phyloP scores from a whole-genome alignment of 2,888 invertebrate species.

The Fragum sueziense region DNA sequence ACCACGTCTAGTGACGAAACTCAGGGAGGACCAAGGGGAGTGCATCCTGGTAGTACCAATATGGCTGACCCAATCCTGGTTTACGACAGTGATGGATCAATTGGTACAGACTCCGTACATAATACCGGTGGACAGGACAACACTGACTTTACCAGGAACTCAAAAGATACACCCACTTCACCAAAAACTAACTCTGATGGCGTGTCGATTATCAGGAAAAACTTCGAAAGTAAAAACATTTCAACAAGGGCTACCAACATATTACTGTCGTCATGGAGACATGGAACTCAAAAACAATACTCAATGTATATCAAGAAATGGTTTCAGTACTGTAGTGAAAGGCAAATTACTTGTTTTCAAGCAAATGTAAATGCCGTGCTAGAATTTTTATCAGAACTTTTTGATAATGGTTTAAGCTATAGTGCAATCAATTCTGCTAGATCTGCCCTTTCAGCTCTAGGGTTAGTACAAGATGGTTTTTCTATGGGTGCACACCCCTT shows the following conservation, averaged over 20 bases:
- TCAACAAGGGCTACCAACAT: conserved; percentile 29
- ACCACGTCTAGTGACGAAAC: neutral
- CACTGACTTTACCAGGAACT: neutral
- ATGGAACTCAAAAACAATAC: too few relatives aligned
- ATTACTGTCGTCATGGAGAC: conserved; percentile 32
- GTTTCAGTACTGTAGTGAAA: conserved; percentile 29
- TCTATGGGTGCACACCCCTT: conserved; percentile 15
- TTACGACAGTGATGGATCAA: neutral
- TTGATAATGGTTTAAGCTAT: conserved; percentile 13
- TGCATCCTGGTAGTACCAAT: neutral
- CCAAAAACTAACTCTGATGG: conserved; percentile 22
- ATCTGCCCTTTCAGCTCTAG: conserved; percentile 21
- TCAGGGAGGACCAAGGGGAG: neutral
- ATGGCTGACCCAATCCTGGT: too few relatives aligned
- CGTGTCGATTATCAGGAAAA: conserved; percentile 24
- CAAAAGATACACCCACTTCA: neutral
- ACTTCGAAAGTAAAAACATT: neutral
- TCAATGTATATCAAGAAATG: conserved; percentile 34
- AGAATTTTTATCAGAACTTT: conserved; percentile 20
- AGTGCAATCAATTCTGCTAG: conserved; percentile 35
- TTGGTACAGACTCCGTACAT: neutral
- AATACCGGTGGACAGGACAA: neutral
- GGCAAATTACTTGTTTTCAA: conserved; percentile 12
- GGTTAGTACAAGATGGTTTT: conserved; percentile 9
- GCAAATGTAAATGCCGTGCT: conserved; percentile 12